These are phyloP conservation scores for Pipa parva DNA, from an alignment of 2,113 vertebrate genomes.

Conservation along the genomic window DNA sequence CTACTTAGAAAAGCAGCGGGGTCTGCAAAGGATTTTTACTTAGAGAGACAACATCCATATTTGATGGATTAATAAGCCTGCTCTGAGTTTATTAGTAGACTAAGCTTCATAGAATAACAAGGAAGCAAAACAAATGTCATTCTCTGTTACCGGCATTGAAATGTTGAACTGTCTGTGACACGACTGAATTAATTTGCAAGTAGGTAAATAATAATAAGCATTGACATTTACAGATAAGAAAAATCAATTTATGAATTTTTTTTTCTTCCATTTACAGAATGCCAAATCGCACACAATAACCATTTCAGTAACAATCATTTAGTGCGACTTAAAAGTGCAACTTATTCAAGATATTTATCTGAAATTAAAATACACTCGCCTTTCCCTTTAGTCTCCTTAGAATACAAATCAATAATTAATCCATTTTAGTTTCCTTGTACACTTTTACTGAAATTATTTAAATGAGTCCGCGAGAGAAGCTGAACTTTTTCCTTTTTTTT, in stretches of 20 bases:
- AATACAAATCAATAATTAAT: conserved; percentile 19
- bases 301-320: conserved; percentile 5
- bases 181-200: conserved; percentile 39
- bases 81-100: conserved; percentile 36
- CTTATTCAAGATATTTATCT: conserved; percentile 11
- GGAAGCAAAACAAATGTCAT: conserved; percentile 22
- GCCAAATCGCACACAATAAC: conserved; percentile 33
- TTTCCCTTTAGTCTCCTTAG: conserved; percentile 11
- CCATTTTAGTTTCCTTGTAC: conserved; percentile 4
- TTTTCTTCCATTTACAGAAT: conserved; percentile 28
- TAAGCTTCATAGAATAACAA: conserved; percentile 40
- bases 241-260: conserved; percentile 19
- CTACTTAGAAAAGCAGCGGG: conserved; percentile 60
- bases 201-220: conserved; percentile 26
- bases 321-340: conserved; percentile 10
- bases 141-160: conserved; percentile 36
- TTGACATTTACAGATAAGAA: conserved; percentile 31
- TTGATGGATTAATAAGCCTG: conserved; percentile 37
- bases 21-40: conserved; percentile 47
- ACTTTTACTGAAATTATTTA: conserved; percentile 36
- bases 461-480: conserved; percentile 13
- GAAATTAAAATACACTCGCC: conserved; percentile 3
- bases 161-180: conserved; percentile 23
- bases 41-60: conserved; percentile 44
- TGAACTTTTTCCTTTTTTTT: conserved; percentile 6